A percentile compares a stretch with the other conserved stretches of the same genome.
These are phyloP conservation scores for Piprites chloris DNA, from an alignment of 2,113 vertebrate genomes.

Conservation along the genomic window DNA sequence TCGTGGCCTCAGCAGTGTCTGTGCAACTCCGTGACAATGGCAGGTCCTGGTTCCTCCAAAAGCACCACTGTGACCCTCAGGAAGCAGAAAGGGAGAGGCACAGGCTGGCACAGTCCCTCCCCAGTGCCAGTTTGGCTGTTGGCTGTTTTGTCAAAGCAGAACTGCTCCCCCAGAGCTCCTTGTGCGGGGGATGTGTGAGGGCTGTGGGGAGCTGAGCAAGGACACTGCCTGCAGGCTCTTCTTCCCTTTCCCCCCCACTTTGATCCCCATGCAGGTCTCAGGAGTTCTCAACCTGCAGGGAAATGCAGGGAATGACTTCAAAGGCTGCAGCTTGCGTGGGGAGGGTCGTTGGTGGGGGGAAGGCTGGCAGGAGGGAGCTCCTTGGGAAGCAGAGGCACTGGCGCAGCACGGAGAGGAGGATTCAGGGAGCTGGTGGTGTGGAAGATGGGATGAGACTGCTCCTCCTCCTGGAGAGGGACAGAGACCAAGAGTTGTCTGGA, in stretches of 20 bases:
- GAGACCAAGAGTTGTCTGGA: background rate
- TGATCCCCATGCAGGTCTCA: background rate
- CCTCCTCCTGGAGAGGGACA: background rate
- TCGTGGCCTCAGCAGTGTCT: background rate
- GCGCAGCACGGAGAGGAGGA: background rate
- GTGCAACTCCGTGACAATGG: background rate
- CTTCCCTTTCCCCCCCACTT: background rate
- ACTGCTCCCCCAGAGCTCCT: background rate
- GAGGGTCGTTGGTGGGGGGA: rapidly evolving
- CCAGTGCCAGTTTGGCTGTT: background rate
- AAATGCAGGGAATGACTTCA: background rate
- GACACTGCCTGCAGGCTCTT: background rate
- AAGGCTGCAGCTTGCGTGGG: background rate
- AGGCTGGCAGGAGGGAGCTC: background rate
- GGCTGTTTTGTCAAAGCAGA: background rate
- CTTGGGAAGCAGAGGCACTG: background rate
- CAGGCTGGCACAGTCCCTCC: rapidly evolving
- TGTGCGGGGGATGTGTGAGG: background rate
- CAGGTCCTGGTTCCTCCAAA: background rate
- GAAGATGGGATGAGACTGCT: background rate
- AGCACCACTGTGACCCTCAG: rapidly evolving
- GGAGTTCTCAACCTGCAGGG: background rate
- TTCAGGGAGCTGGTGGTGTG: background rate
- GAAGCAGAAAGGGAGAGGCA: rapidly evolving
- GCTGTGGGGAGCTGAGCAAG: background rate